Evolutionary conservation across 2,113 vertebrate genomes (phyloP).

Genomic region (Osmerus mordax): DNA sequence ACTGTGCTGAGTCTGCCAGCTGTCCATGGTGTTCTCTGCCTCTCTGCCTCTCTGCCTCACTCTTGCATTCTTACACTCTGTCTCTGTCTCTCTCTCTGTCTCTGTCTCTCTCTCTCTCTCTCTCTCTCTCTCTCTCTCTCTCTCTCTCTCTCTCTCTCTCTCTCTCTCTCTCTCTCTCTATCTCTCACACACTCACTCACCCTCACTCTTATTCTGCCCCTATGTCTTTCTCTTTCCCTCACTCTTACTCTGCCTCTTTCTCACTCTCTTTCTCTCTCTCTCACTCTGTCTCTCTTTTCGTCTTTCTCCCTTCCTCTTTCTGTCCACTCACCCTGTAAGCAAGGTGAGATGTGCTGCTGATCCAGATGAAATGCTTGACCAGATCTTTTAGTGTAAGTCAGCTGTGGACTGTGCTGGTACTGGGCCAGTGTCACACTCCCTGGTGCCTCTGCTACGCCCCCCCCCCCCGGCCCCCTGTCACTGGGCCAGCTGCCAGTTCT

Average conservation of each 20-base stretch:
- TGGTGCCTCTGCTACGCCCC: conserved; percentile 21
- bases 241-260: conserved; percentile 3
- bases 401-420: conserved; percentile 68
- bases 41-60: conserved; percentile 17
- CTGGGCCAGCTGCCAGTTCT: conserved; percentile 73
- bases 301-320: no score
- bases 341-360: conserved; percentile 64
- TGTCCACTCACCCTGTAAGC: no score
- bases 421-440: conserved; percentile 56
- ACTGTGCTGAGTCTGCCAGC: conserved; percentile 58
- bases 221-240: neutral
- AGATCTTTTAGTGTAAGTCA: conserved; percentile 60
- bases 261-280: conserved; percentile 38
- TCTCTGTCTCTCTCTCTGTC: no score
- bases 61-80: conserved; percentile 7
- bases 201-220: neutral
- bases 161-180: no score
- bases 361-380: conserved; percentile 76
- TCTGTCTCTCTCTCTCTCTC: no score
- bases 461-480: conserved; percentile 43
- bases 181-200: no score
- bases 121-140: no score
- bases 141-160: no score
- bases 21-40: conserved; percentile 33
- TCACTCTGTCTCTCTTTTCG: conserved; percentile 46